Evolutionary conservation across 2,888 invertebrate species (phyloP).

Genomic region (Cynaeus angustus): DNA sequence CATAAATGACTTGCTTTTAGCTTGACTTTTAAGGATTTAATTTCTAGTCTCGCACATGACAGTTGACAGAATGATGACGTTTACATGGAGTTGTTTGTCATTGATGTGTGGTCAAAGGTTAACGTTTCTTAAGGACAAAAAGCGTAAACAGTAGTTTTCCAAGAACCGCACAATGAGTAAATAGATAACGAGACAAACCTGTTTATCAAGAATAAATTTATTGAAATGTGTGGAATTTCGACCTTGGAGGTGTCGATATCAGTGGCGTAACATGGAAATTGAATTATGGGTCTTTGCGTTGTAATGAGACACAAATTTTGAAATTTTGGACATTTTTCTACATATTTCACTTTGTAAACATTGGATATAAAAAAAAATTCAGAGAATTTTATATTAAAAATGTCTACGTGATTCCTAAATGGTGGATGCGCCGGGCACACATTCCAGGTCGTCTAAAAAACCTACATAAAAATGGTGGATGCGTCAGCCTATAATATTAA

Average conservation of each 20-base stretch:
- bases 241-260: neutral
- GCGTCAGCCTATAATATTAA: too few species aligned
- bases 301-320: too few species aligned
- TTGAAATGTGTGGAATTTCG: neutral
- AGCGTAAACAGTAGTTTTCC: neutral
- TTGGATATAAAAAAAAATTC: too few species aligned
- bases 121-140: neutral
- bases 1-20: neutral
- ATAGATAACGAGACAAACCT: neutral
- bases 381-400: too few species aligned
- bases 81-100: conserved; percentile 16
- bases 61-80: conserved; percentile 32
- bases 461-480: too few species aligned
- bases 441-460: too few species aligned
- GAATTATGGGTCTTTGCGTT: too few species aligned
- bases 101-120: conserved; percentile 11
- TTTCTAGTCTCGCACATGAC: neutral
- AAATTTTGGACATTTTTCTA: too few species aligned
- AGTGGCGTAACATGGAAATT: neutral
- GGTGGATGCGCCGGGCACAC: too few species aligned
- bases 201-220: neutral
- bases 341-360: too few species aligned
- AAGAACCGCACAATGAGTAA: neutral
- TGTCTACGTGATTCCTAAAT: too few species aligned
- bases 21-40: neutral